Base-by-base conservation (phyloP, 2,888 invertebrate genomes). In the Acrobasis consociella region DNA sequence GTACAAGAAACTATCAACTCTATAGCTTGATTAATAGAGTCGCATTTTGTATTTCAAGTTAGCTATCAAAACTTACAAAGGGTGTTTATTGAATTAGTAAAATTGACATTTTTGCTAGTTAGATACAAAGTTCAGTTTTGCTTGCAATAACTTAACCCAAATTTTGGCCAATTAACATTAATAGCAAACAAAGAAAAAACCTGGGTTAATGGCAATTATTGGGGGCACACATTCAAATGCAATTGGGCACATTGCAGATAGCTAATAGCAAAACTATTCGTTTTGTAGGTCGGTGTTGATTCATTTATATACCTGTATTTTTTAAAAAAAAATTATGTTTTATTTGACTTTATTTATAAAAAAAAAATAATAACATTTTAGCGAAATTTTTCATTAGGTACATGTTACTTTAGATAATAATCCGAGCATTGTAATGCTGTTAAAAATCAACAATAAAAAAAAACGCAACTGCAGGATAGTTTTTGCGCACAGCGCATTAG, bases 161-260 rank as follows among this genome's bases (percentile, higher is more conserved):
- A 82, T 89, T 77, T 72, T 66, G 65, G 67, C 68, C 78, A 81
- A 87, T 88, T 89, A 89, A 86, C 88, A 86, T 81, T 69, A 78
- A 85, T 87, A 71, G 66, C 56, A 65, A 77, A 86, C 85, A 85
- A 87, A 86, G 86, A 81, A 85, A 83, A 81, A 81, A 67, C 74
- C 68, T 62, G 70, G 69, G 69, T 69, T 81, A 83, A 83, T 83
- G 80, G 78, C 83, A 81, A 77, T 76, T 71, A 86, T 81, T 77
- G 84, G 66, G 90, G 79, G 58, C 89, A 85, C 82, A 84, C 86
- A 86, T 87, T 87, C 85, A 81, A 85, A 85, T 80, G 74, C 78
- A 81, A 89, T 87, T 87, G 77, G 73, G 83, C 63, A 62, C 83
- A 72, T 31, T 64, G 67, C 60, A 78, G 83, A 86, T 86, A 79